Evolutionary conservation across 2,797 vertebrate species (phyloP), one percentile per base, ranked within the genome.

Genomic region (Alauda arvensis): DNA sequence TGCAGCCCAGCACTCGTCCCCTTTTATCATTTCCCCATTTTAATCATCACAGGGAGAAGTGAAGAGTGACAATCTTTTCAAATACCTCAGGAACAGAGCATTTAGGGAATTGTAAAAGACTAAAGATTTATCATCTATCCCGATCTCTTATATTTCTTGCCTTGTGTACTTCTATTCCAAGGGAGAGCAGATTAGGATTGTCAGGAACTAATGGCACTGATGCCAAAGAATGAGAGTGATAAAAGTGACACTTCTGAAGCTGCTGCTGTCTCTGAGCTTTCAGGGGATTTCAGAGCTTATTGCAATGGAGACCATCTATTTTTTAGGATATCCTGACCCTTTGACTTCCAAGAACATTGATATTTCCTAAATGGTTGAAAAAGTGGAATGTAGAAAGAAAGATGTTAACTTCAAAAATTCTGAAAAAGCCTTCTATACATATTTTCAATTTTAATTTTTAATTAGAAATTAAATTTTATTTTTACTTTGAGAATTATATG

Each of bases 1-100:
- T 62, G 17, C 62, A 83, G 31, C 83, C 56, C 29, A 18, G 61
- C 43, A n/a, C 29, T 37, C 5, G 4, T 49, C 62, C 42, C 12
- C 57, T 91, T 76, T 62, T 78, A 83, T 81, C 40, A 48, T 31
- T 83, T 19, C 2, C 6, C 55, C 18, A 16, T 85, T 91, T 75
- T 83, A 80, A 69, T 93, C 28, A 55, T 14, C 21, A 25, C 3
- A 3, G 61, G 55, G 29, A 65, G 48, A 91, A 69, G 17, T 75
- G 51, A 85, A 68, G 51, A 75, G 21, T 0, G 63, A 88, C 90
- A 94, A 75, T 95, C 93, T 62, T 88, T 88, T 71, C 62, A 65
- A 49, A 83, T 91, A 90, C 72, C 87, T 93, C 88, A 87, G 78
- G 72, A 91, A 65, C 19, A 59, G 77, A 65, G 28, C 31, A 31